Evolutionary conservation across 2,797 vertebrate genomes (phyloP).

Genomic region (Aldrovandia affinis): DNA sequence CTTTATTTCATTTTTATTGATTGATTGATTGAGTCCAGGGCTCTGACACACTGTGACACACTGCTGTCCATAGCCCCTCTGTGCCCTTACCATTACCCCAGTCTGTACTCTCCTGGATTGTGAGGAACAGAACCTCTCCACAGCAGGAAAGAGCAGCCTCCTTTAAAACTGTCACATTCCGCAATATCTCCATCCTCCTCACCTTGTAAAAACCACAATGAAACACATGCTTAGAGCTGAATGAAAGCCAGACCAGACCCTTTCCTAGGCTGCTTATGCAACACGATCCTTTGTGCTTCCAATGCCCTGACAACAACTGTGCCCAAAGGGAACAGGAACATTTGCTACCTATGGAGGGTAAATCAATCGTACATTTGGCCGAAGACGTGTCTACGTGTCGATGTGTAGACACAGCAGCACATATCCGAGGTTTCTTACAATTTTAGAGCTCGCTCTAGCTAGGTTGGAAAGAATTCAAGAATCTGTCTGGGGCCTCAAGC

Average conservation of each 20-base stretch:
- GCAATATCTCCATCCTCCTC: background rate
- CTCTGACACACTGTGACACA: background rate
- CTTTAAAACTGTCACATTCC: conserved; percentile 7
- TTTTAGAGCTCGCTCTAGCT: conserved; percentile 19
- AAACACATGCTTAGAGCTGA: background rate
- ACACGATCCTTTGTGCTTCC: conserved; percentile 13
- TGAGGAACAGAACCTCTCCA: background rate
- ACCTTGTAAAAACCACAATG: conserved; percentile 9
- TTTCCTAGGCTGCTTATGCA: conserved; percentile 18
- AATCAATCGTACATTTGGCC: background rate
- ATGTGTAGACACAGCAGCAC: background rate
- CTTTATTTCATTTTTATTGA: no score
- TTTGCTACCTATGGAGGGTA: conserved; percentile 17
- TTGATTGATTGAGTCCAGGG: background rate
- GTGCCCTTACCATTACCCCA: background rate
- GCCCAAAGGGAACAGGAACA: background rate
- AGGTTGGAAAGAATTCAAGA: conserved; percentile 27
- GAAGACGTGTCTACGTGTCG: background rate
- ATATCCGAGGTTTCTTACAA: conserved; percentile 15
- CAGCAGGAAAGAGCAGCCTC: conserved; percentile 7
- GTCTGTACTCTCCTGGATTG: background rate
- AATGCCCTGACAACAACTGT: conserved; percentile 5
- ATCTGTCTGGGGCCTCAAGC: background rate
- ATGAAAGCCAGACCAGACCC: conserved; percentile 26
- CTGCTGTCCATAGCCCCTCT: background rate